These are phyloP conservation scores for Barbus barbus DNA, from an alignment of 2,113 vertebrate genomes.

Conservation along the genomic window DNA sequence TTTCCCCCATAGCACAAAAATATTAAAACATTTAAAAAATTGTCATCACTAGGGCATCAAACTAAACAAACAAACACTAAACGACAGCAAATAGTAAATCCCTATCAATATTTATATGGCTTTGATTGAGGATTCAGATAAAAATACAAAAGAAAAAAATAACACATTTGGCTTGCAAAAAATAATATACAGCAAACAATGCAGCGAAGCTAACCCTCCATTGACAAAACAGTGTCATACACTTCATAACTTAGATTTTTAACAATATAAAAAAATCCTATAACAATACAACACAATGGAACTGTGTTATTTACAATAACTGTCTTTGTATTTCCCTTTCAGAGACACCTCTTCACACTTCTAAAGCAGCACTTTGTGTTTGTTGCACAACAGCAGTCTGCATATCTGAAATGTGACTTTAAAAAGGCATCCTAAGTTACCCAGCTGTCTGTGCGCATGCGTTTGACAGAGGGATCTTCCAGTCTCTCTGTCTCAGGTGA, in stretches of 20 bases:
- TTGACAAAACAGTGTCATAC: constrained; percentile 21
- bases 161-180: constrained; percentile 47
- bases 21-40: too few relatives aligned
- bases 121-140: constrained; percentile 35
- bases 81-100: neutral
- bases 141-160: constrained; percentile 36
- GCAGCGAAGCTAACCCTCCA: constrained; percentile 18
- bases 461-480: constrained; percentile 87
- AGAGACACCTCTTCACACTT: neutral
- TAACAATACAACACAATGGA: neutral
- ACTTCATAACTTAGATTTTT: neutral
- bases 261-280: neutral
- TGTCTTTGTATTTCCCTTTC: neutral
- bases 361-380: neutral
- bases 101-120: neutral
- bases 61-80: neutral
- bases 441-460: constrained; percentile 93
- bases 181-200: constrained; percentile 32
- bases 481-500: constrained; percentile 75
- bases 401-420: constrained; percentile 26
- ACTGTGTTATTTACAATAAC: constrained; percentile 24
- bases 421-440: constrained; percentile 80
- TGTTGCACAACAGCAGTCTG: constrained; percentile 41
- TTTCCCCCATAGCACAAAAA: neutral
- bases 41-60: neutral